Base-by-base conservation (phyloP, 2,113 vertebrate species). In the Delphinapterus leucas region DNA sequence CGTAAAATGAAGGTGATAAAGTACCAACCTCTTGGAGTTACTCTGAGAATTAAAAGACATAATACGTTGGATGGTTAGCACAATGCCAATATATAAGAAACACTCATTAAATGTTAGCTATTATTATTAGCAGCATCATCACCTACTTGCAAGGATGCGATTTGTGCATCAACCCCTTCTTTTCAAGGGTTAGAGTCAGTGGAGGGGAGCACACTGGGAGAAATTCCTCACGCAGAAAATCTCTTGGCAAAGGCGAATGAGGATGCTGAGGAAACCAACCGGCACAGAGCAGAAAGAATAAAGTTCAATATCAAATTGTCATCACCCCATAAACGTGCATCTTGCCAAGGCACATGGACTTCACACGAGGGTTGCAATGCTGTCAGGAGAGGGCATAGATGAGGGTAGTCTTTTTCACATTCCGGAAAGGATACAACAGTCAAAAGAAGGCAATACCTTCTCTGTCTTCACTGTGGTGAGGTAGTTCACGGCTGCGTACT, bases 401-500 rank as follows among this genome's bases (percentile, higher is more conserved):
- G 28, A 55, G 31, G 15, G 4, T 21, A 38, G 18, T 14, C 55
- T 58, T 80, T 33, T 55, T 58, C 44, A 31, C 18, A 12, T 49
- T 88, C 5, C 2, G 4, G 14, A 92, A 82, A 61, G 33, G 73
- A 36, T 36, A 31, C 44, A 31, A 20, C 1, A 71, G 9, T 11
- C 65, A 77, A 90, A 88, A 25, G 60, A 91, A 70, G 25, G 17
- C 60, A 82, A 58, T 98, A 99, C 98, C 99, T 99, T 98, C 47
- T 97, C 98, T 97, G 84, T 97, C 90, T 98, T 99, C 80, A 98
- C 93, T 0, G 99, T 99, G 96, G 99, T 99, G 98, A 99, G 99
- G 99, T 99, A 99, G 98, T 99, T 99, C 90, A 99, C 99, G 0
- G 99, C 99, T 6, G 99, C 99, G 0, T 99, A 99, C 96, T 99